Evolutionary conservation across 2,888 invertebrate genomes (phyloP), one percentile per base, ranked within the genome.

Genomic region (Adelphocoris suturalis): DNA sequence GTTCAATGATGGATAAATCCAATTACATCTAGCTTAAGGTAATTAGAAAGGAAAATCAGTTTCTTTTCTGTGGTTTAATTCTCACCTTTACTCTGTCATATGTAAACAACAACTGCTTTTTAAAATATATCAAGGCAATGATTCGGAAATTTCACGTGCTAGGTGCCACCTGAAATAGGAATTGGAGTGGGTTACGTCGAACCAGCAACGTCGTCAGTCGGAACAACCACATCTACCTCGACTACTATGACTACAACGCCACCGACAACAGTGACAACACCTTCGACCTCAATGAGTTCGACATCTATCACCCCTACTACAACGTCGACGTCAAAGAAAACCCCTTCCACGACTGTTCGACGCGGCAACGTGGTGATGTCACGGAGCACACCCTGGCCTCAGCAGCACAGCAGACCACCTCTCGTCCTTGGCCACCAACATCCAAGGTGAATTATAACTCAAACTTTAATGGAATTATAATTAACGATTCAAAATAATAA

Each of bases 201-300:
- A 91, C 93, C 94, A 52, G 92, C 93, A 37, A 92, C 92, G 16
- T 92, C 92, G 48, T 90, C 92, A 48, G 91, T 92, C 23, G 91
- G 90, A 91, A 93, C 86, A 3, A 92, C 93, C 68, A 92, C 92
- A 11, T 93, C 93, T 68, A 93, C 93, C 47, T 92, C 94, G 14
- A 93, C 94, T 82, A 90, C 90, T 61, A 92, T 92, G 11, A 93
- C 93, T 68, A 93, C 93, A 48, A 92, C 94, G 14, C 93, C 94
- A 85, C 82, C 90, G 14, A 94, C 92, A 93, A 94, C 91, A 48
- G 88, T 93, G 13, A 92, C 92, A 12, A 92, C 93, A 14, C 92
- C 93, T 1, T 92, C 93, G 47, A 92, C 93, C 19, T 93, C 92
- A 90, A 91, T 92, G 5, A 23, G 23, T 14, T 68, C 84, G 13